Base-by-base conservation (phyloP, 1,140 invertebrate genomes). In the Metopolophium dirhodum region DNA sequence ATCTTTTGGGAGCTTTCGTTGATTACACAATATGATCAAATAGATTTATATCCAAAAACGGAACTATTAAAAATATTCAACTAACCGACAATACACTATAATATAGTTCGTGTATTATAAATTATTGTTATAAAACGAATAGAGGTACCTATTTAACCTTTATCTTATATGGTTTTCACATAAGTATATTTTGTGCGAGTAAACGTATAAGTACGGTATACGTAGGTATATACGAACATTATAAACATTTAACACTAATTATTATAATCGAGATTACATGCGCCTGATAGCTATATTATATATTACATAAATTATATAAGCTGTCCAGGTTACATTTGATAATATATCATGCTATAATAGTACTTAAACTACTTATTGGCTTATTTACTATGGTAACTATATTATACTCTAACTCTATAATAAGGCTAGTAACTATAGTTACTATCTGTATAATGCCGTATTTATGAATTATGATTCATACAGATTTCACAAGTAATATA, bases 361-460 rank as follows among this genome's bases (percentile, higher is more conserved):
- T n/a, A 68, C 30, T 68, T 18, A 14, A 23, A n/a, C 61, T 68
- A 68, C 61, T 68, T 68, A 68, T 77, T n/a, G n/a, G 61, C 61
- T 18, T 77, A 18, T 14, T 77, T 77, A n/a, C 61, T 77, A n/a
- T 54, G 20, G 51, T 54, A 54, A 23, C 51, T 22, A 54, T 51
- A 51, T 18, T 68, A n/a, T 77, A 77, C n/a, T 77, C 61, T n/a
- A 77, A 77, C n/a, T 77, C 61, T n/a, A 77, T 77, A 77, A 18
- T 77, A 77, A 77, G 61, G 61, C 61, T 18, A 77, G 61, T 77
- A 77, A n/a, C 61, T 77, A 77, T 77, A 77, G 61, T n/a, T 77
- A 77, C 61, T 18, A 77, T 77, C 61, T 77, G n/a, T n/a, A 35
- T n/a, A n/a, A n/a, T 77, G 30, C 61, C 18, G 14, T 77, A 77